Base-by-base conservation (phyloP, 2,888 invertebrate genomes). In the Serripes groenlandicus region DNA sequence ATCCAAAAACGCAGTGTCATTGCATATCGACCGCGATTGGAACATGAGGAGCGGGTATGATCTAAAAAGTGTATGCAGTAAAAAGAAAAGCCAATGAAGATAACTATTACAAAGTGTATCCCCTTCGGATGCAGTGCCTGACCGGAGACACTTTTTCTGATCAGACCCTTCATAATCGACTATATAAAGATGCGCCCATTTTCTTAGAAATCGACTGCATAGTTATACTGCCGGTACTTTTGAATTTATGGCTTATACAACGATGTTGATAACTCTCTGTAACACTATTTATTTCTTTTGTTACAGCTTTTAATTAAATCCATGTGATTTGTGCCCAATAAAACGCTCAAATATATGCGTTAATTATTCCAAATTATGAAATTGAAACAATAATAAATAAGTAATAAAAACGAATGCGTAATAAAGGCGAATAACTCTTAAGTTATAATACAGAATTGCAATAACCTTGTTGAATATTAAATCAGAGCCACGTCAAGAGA, bases 301-400 rank as follows among this genome's bases (percentile, higher is more conserved):
- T 56, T n/a, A 56, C 56, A 56, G 11, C 11, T n/a, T 26, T 11
- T 26, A 23, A 56, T 56, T 1, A 11, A 11, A n/a, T n/a, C 56
- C 56, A 56, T 15, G 56, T 56, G 56, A 56, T 26, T 56, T 3
- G 18, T n/a, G n/a, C 11, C 23, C 23, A n/a, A 26, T 56, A 56
- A 56, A 56, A 11, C 18, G 56, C 23, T 15, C n/a, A 9, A 26
- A 26, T 56, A 11, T 11, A 26, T 56, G 56, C 56, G 56, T 23
- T 56, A 56, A 56, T 23, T 56, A 56, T 56, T 56, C 56, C n/a
- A 26, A 56, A 56, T 56, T n/a, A 56, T 56, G 56, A 56, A 15
- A n/a, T 26, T 15, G 23, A 26, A 56, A 56, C n/a, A n/a, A 56
- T 26, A 23, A 56, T 26, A 23, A 11, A 23, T 11, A 21, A n/a